Conservation (phyloP, 2,797 vertebrate species). For the Kryptolebias ocellatus region DNA sequence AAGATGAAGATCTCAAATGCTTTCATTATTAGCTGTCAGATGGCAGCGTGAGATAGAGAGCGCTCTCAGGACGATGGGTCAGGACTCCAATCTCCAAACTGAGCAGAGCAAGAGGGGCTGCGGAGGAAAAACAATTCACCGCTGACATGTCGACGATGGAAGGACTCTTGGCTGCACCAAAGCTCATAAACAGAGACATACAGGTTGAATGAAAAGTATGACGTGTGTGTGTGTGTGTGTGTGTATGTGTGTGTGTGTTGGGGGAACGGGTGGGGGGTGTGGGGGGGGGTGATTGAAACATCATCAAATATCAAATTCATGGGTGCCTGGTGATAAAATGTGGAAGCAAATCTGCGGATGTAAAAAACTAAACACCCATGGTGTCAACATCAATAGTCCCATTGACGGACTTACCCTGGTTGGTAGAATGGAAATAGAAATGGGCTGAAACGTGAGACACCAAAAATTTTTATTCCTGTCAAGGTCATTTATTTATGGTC, state of each 20-base stretch:
- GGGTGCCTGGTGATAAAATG: too few relatives aligned
- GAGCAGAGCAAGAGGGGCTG: conserved; percentile 29
- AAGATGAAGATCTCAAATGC: conserved; percentile 66
- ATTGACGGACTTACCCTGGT: too few relatives aligned
- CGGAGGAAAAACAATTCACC: conserved; percentile 63
- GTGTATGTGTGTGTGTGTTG: not conserved
- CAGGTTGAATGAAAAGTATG: conserved; percentile 27
- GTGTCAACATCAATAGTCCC: too few relatives aligned
- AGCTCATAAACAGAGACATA: conserved; percentile 36
- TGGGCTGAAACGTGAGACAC: too few relatives aligned
- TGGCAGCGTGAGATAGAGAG: conserved; percentile 68
- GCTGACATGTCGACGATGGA: conserved; percentile 45
- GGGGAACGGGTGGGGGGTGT: not conserved
- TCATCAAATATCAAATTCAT: not conserved
- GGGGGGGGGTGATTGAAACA: not conserved
- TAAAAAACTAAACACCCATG: too few relatives aligned
- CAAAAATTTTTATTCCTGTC: too few relatives aligned
- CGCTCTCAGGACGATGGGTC: conserved; percentile 63
- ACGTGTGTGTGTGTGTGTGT: not conserved
- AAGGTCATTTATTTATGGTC: too few relatives aligned
- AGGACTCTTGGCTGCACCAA: conserved; percentile 14
- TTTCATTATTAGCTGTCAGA: conserved; percentile 79
- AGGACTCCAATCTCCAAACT: conserved; percentile 78
- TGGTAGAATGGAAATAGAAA: too few relatives aligned
- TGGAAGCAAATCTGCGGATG: too few relatives aligned